phyloP scores from a whole-genome alignment of 2,888 invertebrate species.

The Pristionchus fissidentatus region DNA sequence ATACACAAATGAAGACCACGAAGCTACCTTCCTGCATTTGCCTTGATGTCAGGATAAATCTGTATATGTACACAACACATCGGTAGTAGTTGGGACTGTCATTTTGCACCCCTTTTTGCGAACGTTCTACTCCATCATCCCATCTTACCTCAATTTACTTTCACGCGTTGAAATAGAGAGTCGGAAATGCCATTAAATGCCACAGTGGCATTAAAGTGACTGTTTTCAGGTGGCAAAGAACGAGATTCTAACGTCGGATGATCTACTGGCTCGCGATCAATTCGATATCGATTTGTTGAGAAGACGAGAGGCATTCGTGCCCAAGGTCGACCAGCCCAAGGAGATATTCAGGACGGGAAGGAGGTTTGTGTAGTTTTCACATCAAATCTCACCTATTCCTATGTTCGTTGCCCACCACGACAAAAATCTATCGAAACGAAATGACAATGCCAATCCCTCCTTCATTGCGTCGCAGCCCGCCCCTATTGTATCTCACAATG shows the following conservation, averaged over 20 bases:
- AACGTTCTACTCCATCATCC: background rate
- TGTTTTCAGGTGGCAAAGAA: slow-evolving; percentile 65
- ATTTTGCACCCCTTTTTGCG: too few species aligned
- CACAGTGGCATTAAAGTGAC: background rate
- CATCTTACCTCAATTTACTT: slow-evolving; percentile 51
- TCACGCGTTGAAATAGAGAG: slow-evolving; percentile 66
- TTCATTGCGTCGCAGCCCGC: too few species aligned
- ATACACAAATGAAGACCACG: too few species aligned
- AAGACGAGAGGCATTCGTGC: slow-evolving; percentile 73
- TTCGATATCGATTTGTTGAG: slow-evolving; percentile 74
- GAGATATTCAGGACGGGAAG: slow-evolving; percentile 67
- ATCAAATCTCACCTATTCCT: too few species aligned
- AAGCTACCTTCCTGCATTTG: too few species aligned
- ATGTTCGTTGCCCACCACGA: too few species aligned
- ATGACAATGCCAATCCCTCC: too few species aligned
- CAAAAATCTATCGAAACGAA: too few species aligned
- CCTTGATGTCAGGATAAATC: too few species aligned
- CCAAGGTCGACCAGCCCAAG: slow-evolving; percentile 65
- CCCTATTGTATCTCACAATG: background rate
- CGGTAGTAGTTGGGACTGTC: too few species aligned
- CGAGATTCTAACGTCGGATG: slow-evolving; percentile 73
- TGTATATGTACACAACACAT: too few species aligned
- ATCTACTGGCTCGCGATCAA: slow-evolving; percentile 70
- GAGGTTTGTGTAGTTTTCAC: background rate
- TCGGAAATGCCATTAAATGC: background rate